Evolutionary conservation across 2,113 vertebrate species (phyloP).

Genomic region (Choloepus hoffmanni): DNA sequence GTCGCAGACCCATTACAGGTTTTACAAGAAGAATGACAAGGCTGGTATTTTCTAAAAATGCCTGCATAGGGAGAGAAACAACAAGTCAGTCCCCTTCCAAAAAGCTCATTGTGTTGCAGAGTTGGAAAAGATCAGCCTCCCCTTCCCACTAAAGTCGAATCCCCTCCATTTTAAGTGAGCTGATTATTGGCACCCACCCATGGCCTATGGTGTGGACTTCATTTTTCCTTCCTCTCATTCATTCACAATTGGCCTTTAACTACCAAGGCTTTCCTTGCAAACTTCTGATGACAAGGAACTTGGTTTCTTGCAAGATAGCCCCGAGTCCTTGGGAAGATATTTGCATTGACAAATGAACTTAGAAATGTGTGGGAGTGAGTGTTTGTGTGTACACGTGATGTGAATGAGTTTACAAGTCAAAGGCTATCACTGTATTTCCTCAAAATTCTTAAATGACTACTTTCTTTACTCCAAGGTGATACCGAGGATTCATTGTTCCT

Average conservation of each 20-base stretch:
- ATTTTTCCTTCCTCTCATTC: neutral
- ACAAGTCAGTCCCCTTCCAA: neutral
- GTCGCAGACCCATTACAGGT: constrained; percentile 86
- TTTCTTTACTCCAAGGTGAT: neutral
- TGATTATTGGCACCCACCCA: neutral
- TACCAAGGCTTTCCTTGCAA: neutral
- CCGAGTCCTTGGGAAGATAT: neutral
- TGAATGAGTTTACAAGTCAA: neutral
- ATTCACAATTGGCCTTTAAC: neutral
- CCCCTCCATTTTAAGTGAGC: neutral
- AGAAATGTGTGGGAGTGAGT: neutral
- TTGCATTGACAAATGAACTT: neutral
- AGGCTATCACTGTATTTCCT: neutral
- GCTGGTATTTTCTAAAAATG: constrained; percentile 30
- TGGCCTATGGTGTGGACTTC: neutral
- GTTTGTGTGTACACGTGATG: neutral
- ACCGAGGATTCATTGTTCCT: neutral
- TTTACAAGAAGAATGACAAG: constrained; percentile 89
- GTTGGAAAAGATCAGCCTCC: neutral
- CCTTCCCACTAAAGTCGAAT: neutral
- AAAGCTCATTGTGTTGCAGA: no score
- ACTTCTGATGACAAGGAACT: neutral
- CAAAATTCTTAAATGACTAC: neutral
- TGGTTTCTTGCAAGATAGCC: neutral
- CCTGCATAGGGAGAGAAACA: constrained; percentile 75